Conservation (phyloP, 2,888 invertebrate genomes). For the Chaetogeoica ovagalla region DNA sequence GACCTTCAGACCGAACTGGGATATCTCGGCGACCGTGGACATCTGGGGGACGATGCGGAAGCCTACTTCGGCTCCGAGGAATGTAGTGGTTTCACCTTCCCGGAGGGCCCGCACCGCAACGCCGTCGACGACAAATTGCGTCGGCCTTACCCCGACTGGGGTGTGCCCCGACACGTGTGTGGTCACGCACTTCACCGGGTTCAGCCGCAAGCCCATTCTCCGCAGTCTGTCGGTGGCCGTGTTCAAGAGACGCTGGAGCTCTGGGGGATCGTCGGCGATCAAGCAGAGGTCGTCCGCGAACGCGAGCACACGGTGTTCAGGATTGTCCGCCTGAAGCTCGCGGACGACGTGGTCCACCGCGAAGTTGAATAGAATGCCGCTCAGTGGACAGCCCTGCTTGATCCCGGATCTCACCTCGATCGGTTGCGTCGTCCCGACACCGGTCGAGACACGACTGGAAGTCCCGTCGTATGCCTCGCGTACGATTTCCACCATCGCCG, state of each 20-base stretch:
- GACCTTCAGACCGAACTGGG: neutral
- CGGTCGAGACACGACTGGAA: too few relatives aligned
- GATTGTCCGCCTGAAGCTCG: neutral
- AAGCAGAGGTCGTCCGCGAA: constrained; percentile 3
- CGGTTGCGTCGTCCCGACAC: too few relatives aligned
- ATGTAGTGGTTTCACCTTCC: neutral
- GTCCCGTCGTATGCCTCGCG: too few relatives aligned
- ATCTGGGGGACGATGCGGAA: neutral
- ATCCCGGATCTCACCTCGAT: neutral
- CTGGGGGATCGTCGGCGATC: rapidly evolving
- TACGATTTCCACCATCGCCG: neutral
- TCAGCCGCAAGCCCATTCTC: neutral
- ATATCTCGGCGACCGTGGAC: neutral
- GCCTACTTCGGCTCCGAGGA: neutral
- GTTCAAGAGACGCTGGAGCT: too few relatives aligned
- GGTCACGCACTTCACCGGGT: neutral
- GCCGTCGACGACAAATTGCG: rapidly evolving
- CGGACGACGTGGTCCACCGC: neutral
- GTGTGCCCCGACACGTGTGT: neutral
- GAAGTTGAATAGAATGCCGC: neutral
- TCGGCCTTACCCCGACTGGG: neutral
- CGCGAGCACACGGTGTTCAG: neutral
- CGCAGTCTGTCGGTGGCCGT: neutral
- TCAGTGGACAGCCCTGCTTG: neutral
- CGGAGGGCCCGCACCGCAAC: rapidly evolving